A percentile compares a stretch with the other conserved stretches of the same genome.
Evolutionary conservation across 2,113 vertebrate species (phyloP).

Genomic region (Orycteropus afer): DNA sequence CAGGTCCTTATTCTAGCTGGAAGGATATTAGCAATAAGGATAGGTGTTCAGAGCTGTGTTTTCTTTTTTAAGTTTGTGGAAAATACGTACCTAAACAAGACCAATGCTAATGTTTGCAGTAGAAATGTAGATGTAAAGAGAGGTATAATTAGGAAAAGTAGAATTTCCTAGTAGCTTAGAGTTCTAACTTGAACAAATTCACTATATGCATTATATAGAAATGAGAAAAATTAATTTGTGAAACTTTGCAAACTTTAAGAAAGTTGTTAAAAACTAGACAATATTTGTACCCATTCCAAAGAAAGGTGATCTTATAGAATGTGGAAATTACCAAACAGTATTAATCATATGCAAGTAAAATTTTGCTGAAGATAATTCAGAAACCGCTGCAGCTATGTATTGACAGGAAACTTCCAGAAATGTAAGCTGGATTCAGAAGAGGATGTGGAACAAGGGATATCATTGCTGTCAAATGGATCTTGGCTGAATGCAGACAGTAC

Average conservation of each 20-base stretch:
- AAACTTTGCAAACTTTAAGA: background rate
- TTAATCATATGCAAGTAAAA: too few relatives aligned
- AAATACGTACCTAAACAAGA: background rate
- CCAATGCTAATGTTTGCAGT: background rate
- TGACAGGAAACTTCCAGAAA: too few relatives aligned
- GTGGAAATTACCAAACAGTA: too few relatives aligned
- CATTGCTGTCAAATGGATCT: too few relatives aligned
- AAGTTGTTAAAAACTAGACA: background rate
- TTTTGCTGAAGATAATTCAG: too few relatives aligned
- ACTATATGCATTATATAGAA: background rate
- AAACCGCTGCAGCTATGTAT: too few relatives aligned
- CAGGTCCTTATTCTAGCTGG: background rate
- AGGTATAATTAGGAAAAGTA: background rate
- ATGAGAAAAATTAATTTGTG: background rate
- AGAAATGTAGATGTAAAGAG: background rate
- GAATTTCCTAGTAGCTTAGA: background rate
- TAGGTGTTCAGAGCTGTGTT: background rate
- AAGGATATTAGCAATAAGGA: background rate
- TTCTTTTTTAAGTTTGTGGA: slow-evolving; percentile 7
- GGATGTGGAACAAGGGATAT: too few relatives aligned
- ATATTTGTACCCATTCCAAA: too few relatives aligned
- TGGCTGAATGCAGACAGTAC: too few relatives aligned
- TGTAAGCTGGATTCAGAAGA: too few relatives aligned
- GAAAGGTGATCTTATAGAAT: too few relatives aligned
- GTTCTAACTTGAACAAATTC: background rate